Base-by-base conservation (phyloP, 2,113 vertebrate species). In the Dasyurus viverrinus region DNA sequence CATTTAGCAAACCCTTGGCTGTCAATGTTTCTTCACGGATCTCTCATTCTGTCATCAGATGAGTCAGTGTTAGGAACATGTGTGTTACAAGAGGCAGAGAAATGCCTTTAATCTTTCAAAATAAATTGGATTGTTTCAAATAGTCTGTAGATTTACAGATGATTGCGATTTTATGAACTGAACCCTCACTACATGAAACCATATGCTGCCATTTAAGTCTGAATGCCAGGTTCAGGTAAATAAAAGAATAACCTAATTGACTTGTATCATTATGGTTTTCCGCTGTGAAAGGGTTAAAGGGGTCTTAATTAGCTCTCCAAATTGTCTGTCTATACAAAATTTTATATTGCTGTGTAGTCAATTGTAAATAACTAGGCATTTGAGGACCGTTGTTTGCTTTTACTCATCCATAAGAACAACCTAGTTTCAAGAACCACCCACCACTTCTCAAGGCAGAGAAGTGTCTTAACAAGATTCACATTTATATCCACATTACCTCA, bases 101-200 rank as follows among this genome's bases (percentile, higher is more conserved):
- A 96, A 94, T 92, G 95, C 10, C 60, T 97, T 95, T 50, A 91
- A 95, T 96, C 54, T 95, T 96, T 52, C 93, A 92, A 24, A 91
- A 52, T 54, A 93, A 94, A 84, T 84, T 2, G 52, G 89, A 96
- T n/a, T 76, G 60, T 76, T 76, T 84, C 97, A 95, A 53, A 27
- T 94, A 94, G n/a, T 92, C 95, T 95, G 92, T 76, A 96, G 94
- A 22, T 7, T 96, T 96, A 96, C 90, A 96, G 3, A 4, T 42
- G 19, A 68, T 96, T 92, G 90, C 92, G 92, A 24, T 0, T 57
- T 2, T 90, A 76, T 95, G 92, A 93, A 94, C 97, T 94, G 89
- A 96, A 96, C 11, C 93, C 97, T 96, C n/a, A 95, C 95, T 93
- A 14, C 95, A 95, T 36, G 89, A 93, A 93, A 94, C 30, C 89